Percentiles rank a stretch among this genome's conserved stretches.
These are phyloP conservation scores for Micromussa lordhowensis DNA, from an alignment of 92 coral and sea anemone genomes.

Conservation along the genomic window DNA sequence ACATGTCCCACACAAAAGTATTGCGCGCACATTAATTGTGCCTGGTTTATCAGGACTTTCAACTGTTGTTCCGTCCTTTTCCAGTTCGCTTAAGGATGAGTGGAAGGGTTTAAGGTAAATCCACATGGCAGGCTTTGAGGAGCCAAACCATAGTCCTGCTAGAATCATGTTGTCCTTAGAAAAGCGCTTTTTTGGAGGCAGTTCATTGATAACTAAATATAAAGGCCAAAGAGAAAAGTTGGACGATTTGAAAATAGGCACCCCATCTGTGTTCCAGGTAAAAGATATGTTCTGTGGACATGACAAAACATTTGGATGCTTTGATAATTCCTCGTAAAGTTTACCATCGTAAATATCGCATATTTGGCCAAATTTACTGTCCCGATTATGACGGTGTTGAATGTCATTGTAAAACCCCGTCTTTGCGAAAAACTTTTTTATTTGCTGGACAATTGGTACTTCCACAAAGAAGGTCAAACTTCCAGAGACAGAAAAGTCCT, in stretches of 20 bases:
- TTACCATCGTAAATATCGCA: conserved; percentile 25
- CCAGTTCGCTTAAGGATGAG: not conserved
- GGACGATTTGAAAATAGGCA: conserved; percentile 41
- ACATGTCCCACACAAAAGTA: conserved; percentile 69
- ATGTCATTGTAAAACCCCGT: not conserved
- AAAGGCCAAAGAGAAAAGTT: conserved; percentile 42
- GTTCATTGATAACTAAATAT: conserved; percentile 27
- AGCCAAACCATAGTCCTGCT: conserved; percentile 53
- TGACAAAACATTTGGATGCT: not conserved
- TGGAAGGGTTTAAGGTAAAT: conserved; percentile 37
- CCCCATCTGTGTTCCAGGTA: conserved; percentile 44
- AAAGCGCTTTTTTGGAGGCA: too few relatives aligned
- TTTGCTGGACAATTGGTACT: conserved; percentile 16
- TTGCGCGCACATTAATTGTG: not conserved
- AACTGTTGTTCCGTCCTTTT: too few relatives aligned
- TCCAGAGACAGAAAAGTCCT: conserved; percentile 46
- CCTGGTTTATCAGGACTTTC: too few relatives aligned
- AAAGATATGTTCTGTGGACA: conserved; percentile 21
- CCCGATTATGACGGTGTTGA: not conserved
- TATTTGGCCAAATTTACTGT: not conserved
- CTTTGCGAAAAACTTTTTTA: not conserved
- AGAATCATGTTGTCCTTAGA: conserved; percentile 28
- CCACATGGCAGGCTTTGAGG: too few relatives aligned
- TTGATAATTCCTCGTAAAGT: not conserved
- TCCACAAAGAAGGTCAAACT: conserved; percentile 49